Evolutionary conservation across 2,113 vertebrate species (phyloP).

Genomic region (Mungos mungo): DNA sequence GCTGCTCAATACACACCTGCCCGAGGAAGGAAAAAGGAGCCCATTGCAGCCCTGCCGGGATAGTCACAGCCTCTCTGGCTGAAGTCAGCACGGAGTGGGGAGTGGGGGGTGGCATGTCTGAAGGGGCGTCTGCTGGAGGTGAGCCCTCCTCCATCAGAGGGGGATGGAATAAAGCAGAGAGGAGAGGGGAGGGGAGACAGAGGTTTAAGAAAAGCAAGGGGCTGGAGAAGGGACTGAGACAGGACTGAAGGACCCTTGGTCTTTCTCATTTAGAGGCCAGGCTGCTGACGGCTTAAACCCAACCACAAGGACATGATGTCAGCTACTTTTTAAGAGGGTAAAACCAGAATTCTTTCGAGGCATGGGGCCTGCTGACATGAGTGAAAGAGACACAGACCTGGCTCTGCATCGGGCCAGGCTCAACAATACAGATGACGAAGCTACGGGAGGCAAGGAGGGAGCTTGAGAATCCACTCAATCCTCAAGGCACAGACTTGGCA

Average conservation of each 20-base stretch:
- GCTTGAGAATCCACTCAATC: not conserved
- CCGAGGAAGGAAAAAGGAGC: not conserved
- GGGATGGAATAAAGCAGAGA: not conserved
- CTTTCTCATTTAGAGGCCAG: not conserved
- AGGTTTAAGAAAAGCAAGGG: not conserved
- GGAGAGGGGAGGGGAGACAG: not conserved
- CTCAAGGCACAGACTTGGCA: not conserved
- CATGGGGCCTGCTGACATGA: not conserved
- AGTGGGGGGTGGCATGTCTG: too few relatives aligned
- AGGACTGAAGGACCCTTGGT: not conserved
- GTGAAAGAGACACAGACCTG: not conserved
- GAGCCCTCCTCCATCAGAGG: not conserved
- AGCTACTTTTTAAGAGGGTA: constrained; percentile 42
- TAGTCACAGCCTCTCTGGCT: not conserved
- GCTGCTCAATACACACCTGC: not conserved
- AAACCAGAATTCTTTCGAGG: constrained; percentile 48
- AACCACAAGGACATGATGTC: not conserved
- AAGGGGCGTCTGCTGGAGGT: not conserved
- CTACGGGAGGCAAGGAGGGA: not conserved
- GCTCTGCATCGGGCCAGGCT: not conserved
- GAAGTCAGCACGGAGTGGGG: not conserved
- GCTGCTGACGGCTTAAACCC: not conserved
- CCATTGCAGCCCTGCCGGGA: not conserved
- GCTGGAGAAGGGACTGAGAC: not conserved
- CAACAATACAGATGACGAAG: not conserved